These are phyloP conservation scores for Leptoteleia sp. DNA, from an alignment of 1,140 invertebrate genomes.

Conservation along the genomic window DNA sequence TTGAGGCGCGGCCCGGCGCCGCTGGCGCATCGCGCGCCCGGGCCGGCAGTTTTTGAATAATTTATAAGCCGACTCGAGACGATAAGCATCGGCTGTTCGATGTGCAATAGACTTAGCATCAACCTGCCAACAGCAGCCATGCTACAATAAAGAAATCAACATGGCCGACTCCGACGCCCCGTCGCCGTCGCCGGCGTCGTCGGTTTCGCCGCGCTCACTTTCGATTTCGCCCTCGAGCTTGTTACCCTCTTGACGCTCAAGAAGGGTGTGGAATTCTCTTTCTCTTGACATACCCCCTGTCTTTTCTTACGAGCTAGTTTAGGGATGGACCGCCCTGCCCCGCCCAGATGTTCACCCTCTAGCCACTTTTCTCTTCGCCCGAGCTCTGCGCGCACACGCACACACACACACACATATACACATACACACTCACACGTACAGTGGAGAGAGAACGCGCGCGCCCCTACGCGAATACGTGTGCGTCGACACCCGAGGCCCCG, in stretches of 20 bases:
- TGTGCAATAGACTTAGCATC: constrained; percentile 72
- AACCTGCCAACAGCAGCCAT: constrained; percentile 80
- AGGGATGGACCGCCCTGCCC: constrained; percentile 70
- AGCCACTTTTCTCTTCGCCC: constrained; percentile 66
- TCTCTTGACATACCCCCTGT: constrained; percentile 55
- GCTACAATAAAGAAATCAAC: constrained; percentile 73
- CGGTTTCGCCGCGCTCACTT: constrained; percentile 65
- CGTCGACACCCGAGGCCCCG: too few species aligned
- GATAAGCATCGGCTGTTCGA: constrained; percentile 73
- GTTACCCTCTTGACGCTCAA: constrained; percentile 70
- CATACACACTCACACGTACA: not conserved
- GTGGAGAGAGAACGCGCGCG: too few species aligned
- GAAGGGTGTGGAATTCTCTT: constrained; percentile 70
- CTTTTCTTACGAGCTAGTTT: constrained; percentile 71
- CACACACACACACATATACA: not conserved
- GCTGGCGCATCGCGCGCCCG: not conserved
- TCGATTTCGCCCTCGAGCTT: constrained; percentile 71
- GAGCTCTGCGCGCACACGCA: constrained; percentile 15
- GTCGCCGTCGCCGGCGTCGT: constrained; percentile 36
- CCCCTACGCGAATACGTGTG: too few species aligned
- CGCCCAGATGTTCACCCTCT: constrained; percentile 70
- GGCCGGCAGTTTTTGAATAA: constrained; percentile 69
- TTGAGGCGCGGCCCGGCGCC: too few species aligned
- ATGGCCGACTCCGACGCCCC: constrained; percentile 66
- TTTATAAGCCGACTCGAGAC: constrained; percentile 67